phyloP scores from a whole-genome alignment of 2,797 vertebrate species.

The Steatocranus sp. region DNA sequence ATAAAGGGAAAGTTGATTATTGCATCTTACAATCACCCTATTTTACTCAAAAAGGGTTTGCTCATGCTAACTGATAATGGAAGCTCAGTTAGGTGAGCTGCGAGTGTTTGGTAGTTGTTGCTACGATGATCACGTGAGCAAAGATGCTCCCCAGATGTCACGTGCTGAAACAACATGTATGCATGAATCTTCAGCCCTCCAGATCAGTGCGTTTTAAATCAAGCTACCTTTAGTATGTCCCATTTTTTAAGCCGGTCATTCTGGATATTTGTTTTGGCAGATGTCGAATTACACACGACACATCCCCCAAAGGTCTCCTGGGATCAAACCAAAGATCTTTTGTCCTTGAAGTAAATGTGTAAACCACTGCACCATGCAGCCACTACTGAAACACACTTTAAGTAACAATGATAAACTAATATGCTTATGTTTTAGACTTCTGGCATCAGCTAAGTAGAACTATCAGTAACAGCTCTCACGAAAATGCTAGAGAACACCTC shows the following conservation, averaged over 20 bases:
- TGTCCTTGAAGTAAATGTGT: not conserved
- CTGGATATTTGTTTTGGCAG: not conserved
- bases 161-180: not conserved
- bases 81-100: not conserved
- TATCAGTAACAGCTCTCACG: fast-evolving
- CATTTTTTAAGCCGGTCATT: not conserved
- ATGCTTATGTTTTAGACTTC: not conserved
- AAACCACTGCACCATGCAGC: not conserved
- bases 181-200: not conserved
- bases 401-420: not conserved
- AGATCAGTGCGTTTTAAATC: not conserved
- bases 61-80: not conserved
- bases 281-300: fast-evolving
- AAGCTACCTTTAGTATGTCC: not conserved
- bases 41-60: not conserved
- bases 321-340: not conserved
- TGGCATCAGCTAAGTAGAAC: not conserved
- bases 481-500: fast-evolving
- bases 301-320: not conserved
- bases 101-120: not conserved
- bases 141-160: not conserved
- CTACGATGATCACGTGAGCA: fast-evolving
- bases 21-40: not conserved
- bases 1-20: not conserved
- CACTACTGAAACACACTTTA: not conserved